Evolutionary conservation across 2,797 vertebrate genomes (phyloP), one percentile per base, ranked within the genome.

Genomic region (Telmatherina bonti): DNA sequence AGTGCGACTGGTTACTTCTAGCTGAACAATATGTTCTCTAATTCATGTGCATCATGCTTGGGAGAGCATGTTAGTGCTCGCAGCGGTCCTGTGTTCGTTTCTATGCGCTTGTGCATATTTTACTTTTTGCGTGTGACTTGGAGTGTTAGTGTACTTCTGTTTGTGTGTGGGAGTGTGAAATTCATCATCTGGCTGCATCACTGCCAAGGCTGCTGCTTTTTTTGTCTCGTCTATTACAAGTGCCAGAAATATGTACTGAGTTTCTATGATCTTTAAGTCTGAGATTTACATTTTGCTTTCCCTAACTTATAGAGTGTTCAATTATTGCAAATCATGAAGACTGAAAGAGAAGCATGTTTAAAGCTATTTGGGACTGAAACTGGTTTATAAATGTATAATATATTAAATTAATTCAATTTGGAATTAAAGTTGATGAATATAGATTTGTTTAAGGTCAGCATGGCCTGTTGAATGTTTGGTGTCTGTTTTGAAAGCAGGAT

Each of bases 1-100:
- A 79, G 68, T 79, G 72, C 0, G 7, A 70, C 79, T 33, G 51
- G 56, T 76, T 66, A 72, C 74, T 82, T 79, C 62, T 57, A 71
- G 64, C 72, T 67, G 56, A 87, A 82, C 81, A 79, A 67, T 84
- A 83, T 84, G 84, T 81, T 85, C 74, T 77, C 43, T 83, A 76
- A 87, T 64, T 84, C 76, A 31, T 81, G 70, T 80, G 35, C 71
- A 74, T 69, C 71, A 74, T 67, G 86, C 87, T 88, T 55, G 47
- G 64, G 71, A 72, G 75, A 84, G 71, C 82, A 64, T 74, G 59
- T 83, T 58, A 78, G 75, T 4, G 66, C 83, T 76, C 20, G 15
- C 52, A 78, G 72, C 33, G 1, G 59, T n/a, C 10, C 13, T 72
- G 72, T 65, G 62, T 78, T 33, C 20, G 9, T 66, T 73, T 75